These are phyloP conservation scores for Gryllus bimaculatus DNA, from an alignment of 1,140 invertebrate genomes.

Conservation along the genomic window DNA sequence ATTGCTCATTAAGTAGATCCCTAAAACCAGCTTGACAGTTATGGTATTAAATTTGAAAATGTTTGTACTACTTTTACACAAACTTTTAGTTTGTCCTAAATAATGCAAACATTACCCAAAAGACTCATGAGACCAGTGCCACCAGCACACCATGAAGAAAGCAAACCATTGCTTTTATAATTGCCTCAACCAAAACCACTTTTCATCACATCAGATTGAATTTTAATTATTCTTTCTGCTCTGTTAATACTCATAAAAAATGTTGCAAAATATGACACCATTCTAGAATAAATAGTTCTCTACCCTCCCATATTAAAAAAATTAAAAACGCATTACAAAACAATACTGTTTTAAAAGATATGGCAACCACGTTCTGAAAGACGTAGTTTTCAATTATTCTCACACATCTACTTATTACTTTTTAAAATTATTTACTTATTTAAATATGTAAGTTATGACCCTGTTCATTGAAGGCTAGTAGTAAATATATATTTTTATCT, in stretches of 20 bases:
- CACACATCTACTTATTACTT: conserved; percentile 20
- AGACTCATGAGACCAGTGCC: no score
- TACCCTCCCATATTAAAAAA: conserved; percentile 19
- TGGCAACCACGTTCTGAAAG: conserved; percentile 17
- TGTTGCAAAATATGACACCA: not conserved
- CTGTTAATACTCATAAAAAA: not conserved
- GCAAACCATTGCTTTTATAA: no score
- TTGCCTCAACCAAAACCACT: no score
- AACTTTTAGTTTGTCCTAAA: no score
- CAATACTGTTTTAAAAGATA: conserved; percentile 20
- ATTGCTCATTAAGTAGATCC: no score
- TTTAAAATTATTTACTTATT: conserved; percentile 22
- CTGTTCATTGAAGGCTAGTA: conserved; percentile 24
- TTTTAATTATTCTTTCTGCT: not conserved
- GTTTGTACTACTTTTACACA: no score
- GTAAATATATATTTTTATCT: conserved; percentile 3
- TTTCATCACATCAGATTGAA: no score
- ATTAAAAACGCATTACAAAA: conserved; percentile 18
- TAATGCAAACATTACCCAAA: no score
- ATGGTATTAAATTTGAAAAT: no score
- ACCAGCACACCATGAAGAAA: no score
- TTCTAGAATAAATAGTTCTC: conserved; percentile 8
- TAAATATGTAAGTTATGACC: conserved; percentile 24
- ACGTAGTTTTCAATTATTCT: conserved; percentile 17
- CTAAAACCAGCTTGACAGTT: no score